phyloP scores from a whole-genome alignment of 2,797 vertebrate genomes.

The Threskiornis aethiopicus region DNA sequence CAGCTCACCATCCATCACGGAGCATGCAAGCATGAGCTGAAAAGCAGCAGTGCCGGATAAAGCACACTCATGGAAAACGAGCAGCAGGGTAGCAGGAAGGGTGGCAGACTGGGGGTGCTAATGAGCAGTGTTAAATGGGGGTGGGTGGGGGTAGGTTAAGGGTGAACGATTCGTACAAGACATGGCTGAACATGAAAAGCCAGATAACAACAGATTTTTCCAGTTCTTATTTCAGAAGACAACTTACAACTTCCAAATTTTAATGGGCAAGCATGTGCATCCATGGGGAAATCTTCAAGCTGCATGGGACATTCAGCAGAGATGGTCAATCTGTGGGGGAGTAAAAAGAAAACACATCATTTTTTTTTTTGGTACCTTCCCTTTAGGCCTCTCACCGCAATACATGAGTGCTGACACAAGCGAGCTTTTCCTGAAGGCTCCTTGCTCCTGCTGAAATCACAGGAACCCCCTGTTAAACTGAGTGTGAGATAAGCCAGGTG shows the following conservation, averaged over 20 bases:
- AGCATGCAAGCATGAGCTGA: neutral
- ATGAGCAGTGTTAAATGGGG: neutral
- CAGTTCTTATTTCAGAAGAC: neutral
- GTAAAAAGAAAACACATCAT: neutral
- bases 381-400: neutral
- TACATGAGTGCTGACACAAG: neutral
- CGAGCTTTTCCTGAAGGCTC: neutral
- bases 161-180: neutral
- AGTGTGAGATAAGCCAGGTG: neutral
- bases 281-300: slow-evolving; percentile 98
- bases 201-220: neutral
- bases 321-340: slow-evolving; percentile 88
- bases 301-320: slow-evolving; percentile 98
- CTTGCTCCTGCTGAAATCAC: neutral
- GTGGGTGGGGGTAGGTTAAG: neutral
- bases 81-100: neutral
- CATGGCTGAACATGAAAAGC: neutral
- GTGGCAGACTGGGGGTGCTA: neutral
- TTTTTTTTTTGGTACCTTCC: accelerated
- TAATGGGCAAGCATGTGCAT: slow-evolving; percentile 94
- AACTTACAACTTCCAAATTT: slow-evolving; percentile 99
- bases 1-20: neutral
- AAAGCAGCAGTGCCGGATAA: neutral
- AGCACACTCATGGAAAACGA: neutral
- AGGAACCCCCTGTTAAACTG: neutral